Evolutionary conservation across 1,140 invertebrate genomes (phyloP), one percentile per base, ranked within the genome.

Genomic region (Halesus radiatus): DNA sequence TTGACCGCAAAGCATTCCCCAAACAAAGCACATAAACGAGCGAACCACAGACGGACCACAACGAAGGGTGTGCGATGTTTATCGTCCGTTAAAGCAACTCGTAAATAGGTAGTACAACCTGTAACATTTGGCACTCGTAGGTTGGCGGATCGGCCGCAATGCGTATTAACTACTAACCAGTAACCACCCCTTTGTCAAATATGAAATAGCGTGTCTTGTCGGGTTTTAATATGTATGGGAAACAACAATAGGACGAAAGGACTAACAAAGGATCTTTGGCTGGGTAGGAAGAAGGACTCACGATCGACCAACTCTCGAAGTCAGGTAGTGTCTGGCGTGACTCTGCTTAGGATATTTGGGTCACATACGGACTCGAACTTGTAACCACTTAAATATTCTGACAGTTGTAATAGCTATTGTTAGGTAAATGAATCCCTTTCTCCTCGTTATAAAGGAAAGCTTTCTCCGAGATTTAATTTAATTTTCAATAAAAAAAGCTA

Each of bases 91-190:
- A 10, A 60, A n/a, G 56, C 56, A 15, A 10, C 23, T 23, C 7
- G 56, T 23, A 60, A 60, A 60, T 20, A 60, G 10, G 37, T 10
- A 13, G 13, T 60, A 20, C 56, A 60, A 60, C 56, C 23, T 29
- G 68, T 20, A 72, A 72, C 68, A 72, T 72, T 72, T 72, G 68
- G 68, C 68, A 72, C 68, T 52, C 68, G 68, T 3, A 45, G 45
- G 15, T 45, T 6, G 32, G 32, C 7, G 32, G 32, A 37, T 37
- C 37, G 32, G 13, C 29, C 45, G 23, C 26, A 66, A 16, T 26
- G 29, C 16, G 62, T 50, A 20, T 20, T 52, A 50, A n/a, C 32
- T 16, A 23, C n/a, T n/a, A n/a, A n/a, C n/a, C n/a, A n/a, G n/a
- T n/a, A n/a, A n/a, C n/a, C n/a, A n/a, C 29, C 32, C 68, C 45